Base-by-base conservation (phyloP, 2,888 invertebrate genomes). In the Athetis lepigone region DNA sequence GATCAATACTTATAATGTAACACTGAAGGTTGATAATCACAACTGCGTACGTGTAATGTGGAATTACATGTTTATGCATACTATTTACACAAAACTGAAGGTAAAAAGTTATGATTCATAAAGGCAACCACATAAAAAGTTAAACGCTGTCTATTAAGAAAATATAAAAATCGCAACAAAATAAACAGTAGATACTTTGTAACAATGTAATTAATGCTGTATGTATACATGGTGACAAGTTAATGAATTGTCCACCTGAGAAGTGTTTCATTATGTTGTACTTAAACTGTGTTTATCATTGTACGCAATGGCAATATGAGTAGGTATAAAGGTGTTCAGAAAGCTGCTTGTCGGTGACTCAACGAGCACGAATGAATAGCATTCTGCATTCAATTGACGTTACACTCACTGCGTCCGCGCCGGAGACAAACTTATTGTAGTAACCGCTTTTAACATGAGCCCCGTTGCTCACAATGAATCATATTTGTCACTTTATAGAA, bases 381-480 rank as follows among this genome's bases (percentile, higher is more conserved):
- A 87, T 87, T 94, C 87, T 85, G 85, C 86, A 93, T 93, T 91
- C 93, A 90, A 86, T 86, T 80, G 85, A 84, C 89, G 91, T 88
- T n/a, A 79, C 78, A 76, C 74, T 74, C 81, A 82, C 79, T 69
- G 75, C 77, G 82, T 79, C 80, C 77, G 83, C 84, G 84, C 80
- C 81, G 82, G 85, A 85, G 85, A 78, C 79, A 81, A 80, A 80
- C 83, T 83, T 84, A 87, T 86, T 88, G 88, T 87, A 85, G 81
- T 82, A 84, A 81, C 76, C 75, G 82, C 78, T 82, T 85, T 80
- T 80, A 82, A 85, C 84, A 85, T 67, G 79, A 85, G 75, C 78
- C 76, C 62, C 64, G 70, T 65, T 77, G 74, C 73, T 81, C 82
- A 86, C 83, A 81, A 84, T 89, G 88, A 87, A 85, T 89, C 85